Conservation (phyloP, 2,113 vertebrate genomes). For the Etheostoma spectabile region DNA sequence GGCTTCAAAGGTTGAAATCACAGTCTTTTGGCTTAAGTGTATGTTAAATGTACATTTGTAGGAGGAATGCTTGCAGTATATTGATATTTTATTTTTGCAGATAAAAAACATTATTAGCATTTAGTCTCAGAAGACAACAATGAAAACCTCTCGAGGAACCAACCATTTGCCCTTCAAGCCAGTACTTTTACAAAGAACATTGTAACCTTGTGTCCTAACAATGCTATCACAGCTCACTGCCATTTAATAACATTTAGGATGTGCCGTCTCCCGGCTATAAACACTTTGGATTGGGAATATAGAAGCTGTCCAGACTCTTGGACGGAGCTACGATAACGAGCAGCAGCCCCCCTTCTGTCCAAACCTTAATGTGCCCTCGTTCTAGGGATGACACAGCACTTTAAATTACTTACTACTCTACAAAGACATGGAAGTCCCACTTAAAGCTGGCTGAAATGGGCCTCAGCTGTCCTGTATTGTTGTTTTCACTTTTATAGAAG, state of each 20-base stretch:
- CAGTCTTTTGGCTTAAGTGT: too few species aligned
- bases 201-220: constrained; percentile 59
- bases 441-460: not conserved
- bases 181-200: constrained; percentile 14
- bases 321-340: constrained; percentile 56
- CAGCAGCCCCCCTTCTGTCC: constrained; percentile 28
- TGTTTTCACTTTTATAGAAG: not conserved
- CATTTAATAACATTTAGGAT: constrained; percentile 79
- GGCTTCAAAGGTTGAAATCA: not conserved
- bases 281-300: constrained; percentile 69
- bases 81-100: not conserved
- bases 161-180: not conserved
- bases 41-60: not conserved
- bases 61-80: not conserved
- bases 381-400: not conserved
- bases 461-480: not conserved
- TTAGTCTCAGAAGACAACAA: not conserved
- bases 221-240: constrained; percentile 58
- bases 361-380: constrained; percentile 26
- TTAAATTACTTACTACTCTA: constrained; percentile 43
- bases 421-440: constrained; percentile 33
- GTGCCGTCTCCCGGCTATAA: constrained; percentile 68
- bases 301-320: constrained; percentile 78
- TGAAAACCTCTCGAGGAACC: not conserved
- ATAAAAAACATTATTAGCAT: too few species aligned